Base-by-base conservation (phyloP, 2,113 vertebrate species). In the Neolamprologus variostigma region DNA sequence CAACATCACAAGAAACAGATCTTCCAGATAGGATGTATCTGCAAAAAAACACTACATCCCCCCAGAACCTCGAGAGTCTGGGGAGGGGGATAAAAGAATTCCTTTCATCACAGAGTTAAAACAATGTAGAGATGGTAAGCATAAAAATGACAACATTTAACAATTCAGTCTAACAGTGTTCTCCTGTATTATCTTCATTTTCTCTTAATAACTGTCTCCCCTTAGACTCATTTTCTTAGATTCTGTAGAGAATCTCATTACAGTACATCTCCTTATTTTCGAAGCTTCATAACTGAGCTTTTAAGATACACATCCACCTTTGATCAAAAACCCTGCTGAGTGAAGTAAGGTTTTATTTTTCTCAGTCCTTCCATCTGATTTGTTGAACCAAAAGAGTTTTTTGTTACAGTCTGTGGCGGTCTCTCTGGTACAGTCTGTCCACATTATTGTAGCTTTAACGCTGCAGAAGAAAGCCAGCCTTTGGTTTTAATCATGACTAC, bases 401-500 rank as follows among this genome's bases (percentile, higher is more conserved):
- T 45, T 79, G 54, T 80, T 88, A 35, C 61, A 31, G 33, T 73
- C 71, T 54, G 23, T 40, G 63, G 17, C 19, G 31, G 21, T 63
- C 79, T 90, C 80, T 4, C 73, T 33, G 6, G 73, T 11, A 31
- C 84, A 55, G n/a, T 42, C 37, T 82, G 11, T 81, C 51, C 80
- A 26, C 10, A 28, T 42, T 78, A n/a, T 71, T 61, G 42, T 78
- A 50, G 81, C 2, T 87, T 84, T 86, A 42, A 37, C 14, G 40
- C 68, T 2, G 21, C 80, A 84, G 80, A 37, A 31, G 37, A 91
- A 85, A 86, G 37, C 81, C 73, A 59, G 76, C 71, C 57, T 83
- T 47, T 55, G 81, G 45, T 66, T 92, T 89, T 93, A 87, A 93
- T 93, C 85, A 90, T 87, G 80, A 28, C 83, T 35, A 50, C 87